Evolutionary conservation across 2,797 vertebrate genomes (phyloP), one percentile per base, ranked within the genome.

Genomic region (Manis pentadactyla): DNA sequence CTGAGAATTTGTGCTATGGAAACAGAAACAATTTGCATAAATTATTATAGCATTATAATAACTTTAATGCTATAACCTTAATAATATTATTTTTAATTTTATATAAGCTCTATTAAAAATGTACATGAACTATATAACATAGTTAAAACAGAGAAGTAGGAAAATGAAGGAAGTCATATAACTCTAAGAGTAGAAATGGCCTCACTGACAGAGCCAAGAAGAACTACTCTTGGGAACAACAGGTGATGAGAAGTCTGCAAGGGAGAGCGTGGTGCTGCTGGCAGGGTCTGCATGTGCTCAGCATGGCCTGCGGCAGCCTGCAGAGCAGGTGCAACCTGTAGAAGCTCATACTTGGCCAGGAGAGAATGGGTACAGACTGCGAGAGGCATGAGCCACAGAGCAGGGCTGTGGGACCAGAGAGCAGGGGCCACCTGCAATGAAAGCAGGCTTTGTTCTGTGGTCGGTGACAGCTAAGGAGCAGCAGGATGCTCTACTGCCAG

Each of bases 241-340:
- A 14, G 4, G 6, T 31, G 25, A 66, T 13, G n/a, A 3, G 13
- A 29, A 14, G 34, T 25, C 19, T 53, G 34, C 2, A 46, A 42
- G 29, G 42, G 29, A 61, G 64, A 27, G 51, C 27, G 1, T 5
- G 23, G 46, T 18, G 12, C 7, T 34, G 18, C 42, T 31, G 14
- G 42, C 11, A 12, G n/a, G 8, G 51, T 14, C n/a, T n/a, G 0
- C n/a, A 21, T 11, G 13, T 42, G 0, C n/a, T 27, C 19, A 27
- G 7, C 29, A 10, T 42, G 27, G 9, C 15, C 34, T 37, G 0
- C 0, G 7, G n/a, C n/a, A 39, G 46, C 34, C 74, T 61, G 21
- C 57, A 15, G 21, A 42, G 11, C 25, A 51, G 10, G 17, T 5
- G 1, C 7, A 15, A 1, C 5, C 0, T 10, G 19, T 1, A 25